Evolutionary conservation across 2,888 invertebrate genomes (phyloP).

Genomic region (Pachliopta kotzebuea): DNA sequence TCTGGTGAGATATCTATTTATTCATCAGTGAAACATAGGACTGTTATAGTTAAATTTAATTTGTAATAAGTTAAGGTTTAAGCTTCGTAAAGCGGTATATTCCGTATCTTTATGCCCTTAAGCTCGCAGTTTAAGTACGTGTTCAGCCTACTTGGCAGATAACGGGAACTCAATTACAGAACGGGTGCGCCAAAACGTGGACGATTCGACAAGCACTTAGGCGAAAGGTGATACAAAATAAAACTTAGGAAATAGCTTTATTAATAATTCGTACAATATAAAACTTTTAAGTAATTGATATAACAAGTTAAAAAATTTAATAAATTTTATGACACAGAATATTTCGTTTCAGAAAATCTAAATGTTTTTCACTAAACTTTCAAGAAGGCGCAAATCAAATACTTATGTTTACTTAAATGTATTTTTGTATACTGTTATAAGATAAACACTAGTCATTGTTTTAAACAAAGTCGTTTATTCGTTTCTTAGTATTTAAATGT

Average conservation of each 20-base stretch:
- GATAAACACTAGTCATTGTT: too few relatives aligned
- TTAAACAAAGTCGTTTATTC: background rate
- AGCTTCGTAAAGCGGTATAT: slow-evolving; percentile 13
- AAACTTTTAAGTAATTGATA: too few relatives aligned
- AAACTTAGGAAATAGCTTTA: slow-evolving; percentile 3
- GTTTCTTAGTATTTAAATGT: slow-evolving; percentile 1
- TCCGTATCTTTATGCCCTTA: slow-evolving; percentile 22
- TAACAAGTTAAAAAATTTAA: too few relatives aligned
- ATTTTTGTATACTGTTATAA: too few relatives aligned
- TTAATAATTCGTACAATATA: background rate
- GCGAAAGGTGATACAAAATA: slow-evolving; percentile 14
- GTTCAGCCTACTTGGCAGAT: slow-evolving; percentile 27
- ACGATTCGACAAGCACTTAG: slow-evolving; percentile 23
- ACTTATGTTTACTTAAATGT: too few relatives aligned
- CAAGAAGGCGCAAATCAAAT: too few relatives aligned
- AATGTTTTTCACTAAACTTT: too few relatives aligned
- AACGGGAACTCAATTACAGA: slow-evolving; percentile 26
- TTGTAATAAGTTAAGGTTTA: slow-evolving; percentile 14
- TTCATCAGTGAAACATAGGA: background rate
- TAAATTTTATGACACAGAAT: too few relatives aligned
- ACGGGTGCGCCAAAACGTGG: slow-evolving; percentile 21
- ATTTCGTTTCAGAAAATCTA: too few relatives aligned
- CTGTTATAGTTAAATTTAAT: slow-evolving; percentile 23
- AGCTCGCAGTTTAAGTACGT: slow-evolving; percentile 25
- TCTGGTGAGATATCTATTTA: background rate